These are phyloP conservation scores for Todiramphus chloris DNA, from an alignment of 2,113 vertebrate species.

Conservation along the genomic window DNA sequence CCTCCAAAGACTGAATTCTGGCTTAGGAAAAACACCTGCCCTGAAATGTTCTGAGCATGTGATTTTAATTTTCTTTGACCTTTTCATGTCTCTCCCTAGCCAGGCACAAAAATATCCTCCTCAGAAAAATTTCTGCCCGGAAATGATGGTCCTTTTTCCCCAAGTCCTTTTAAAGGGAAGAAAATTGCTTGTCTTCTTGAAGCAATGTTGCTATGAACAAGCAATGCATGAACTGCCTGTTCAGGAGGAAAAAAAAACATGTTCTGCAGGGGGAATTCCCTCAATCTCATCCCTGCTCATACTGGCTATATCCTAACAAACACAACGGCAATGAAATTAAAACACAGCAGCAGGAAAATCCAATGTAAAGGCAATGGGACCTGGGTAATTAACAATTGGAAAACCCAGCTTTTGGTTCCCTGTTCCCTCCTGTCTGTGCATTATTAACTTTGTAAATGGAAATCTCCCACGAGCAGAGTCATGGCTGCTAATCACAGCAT, in stretches of 20 bases:
- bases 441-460: neutral
- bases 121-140: constrained; percentile 46
- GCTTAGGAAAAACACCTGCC: constrained; percentile 62
- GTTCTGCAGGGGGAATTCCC: neutral
- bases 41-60: constrained; percentile 64
- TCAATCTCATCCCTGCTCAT: neutral
- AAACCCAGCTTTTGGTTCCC: neutral
- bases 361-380: neutral
- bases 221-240: neutral
- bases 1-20: neutral
- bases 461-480: neutral
- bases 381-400: neutral
- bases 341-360: neutral
- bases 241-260: neutral
- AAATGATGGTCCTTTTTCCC: constrained; percentile 41
- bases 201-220: neutral
- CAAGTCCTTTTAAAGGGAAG: constrained; percentile 9
- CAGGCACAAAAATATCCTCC: constrained; percentile 54
- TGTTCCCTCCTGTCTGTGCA: neutral
- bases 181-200: constrained; percentile 6
- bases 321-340: neutral
- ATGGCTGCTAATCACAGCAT: neutral
- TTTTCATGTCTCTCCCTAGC: constrained; percentile 9
- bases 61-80: constrained; percentile 63
- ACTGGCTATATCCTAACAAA: neutral